Base-by-base conservation (phyloP, 2,888 invertebrate genomes). In the Pandemis cinnamomeana region DNA sequence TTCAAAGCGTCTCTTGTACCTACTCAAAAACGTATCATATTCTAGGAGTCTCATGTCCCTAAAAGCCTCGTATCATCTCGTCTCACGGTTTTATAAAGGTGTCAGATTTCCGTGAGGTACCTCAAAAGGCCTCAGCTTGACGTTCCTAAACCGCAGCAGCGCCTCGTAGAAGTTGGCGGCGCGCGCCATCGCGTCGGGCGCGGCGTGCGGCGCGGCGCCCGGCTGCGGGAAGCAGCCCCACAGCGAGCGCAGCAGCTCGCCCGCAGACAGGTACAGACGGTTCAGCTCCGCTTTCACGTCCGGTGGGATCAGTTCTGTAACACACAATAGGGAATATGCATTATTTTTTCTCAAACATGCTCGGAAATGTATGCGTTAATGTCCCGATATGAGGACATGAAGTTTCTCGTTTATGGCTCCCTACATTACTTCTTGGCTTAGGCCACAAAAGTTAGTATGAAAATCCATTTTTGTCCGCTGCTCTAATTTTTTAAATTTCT, bases 191-290 rank as follows among this genome's bases (percentile, higher is more conserved):
- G 96, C 96, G 79, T 98, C 97, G 1, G 66, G 15, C 95, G 98
- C 98, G 80, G 96, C 95, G 13, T 0, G 95, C 88, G 71, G 95
- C 88, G 71, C 42, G 42, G 97, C 97, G 77, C 97, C 97, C 71
- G 98, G 97, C 48, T 97, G 96, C 51, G 97, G 97, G 94, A 99
- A 99, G 88, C 99, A 97, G 62, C 96, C 95, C 99, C 99, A 99
- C 92, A 99, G 98, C 91, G 99, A 99, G 75, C 98, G 96, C 13
- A 99, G 92, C 75, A 99, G 91, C 92, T 99, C 99, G 76, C 97
- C 96, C 5, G 97, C 95, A 0, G 98, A 97, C 69, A 97, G 95
- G 92, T 99, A 99, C 69, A 99, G 93, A 77, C 97, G 96, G 72
- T 97, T 95, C 11, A 99, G 93, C 84, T 99, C 99, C 62, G 95